Evolutionary conservation across 2,797 vertebrate genomes (phyloP).

Genomic region (Nasua narica): DNA sequence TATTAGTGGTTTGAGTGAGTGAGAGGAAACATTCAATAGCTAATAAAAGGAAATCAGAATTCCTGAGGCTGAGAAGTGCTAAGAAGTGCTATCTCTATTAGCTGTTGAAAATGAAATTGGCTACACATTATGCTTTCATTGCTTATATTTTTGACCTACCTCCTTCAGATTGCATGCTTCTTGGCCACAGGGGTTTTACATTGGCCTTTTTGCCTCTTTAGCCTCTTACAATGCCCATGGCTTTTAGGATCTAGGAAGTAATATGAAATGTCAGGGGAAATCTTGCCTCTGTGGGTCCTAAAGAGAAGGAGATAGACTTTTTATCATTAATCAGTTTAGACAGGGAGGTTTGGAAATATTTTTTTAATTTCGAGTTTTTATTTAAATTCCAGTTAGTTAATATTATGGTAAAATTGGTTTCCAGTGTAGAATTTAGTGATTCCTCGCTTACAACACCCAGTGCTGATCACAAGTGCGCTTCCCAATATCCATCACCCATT

Average conservation of each 20-base stretch:
- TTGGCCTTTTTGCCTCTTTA: not conserved
- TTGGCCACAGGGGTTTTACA: not conserved
- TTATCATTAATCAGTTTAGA: not conserved
- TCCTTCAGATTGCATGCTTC: not conserved
- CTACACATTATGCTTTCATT: conserved; percentile 23
- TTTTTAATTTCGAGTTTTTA: not conserved
- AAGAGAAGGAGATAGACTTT: not conserved
- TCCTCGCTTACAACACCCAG: not conserved
- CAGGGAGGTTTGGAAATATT: not conserved
- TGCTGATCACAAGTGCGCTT: not conserved
- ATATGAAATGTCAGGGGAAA: not conserved
- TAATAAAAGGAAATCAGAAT: conserved; percentile 38
- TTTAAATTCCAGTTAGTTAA: not conserved
- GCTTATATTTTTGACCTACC: not conserved
- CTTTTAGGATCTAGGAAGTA: not conserved
- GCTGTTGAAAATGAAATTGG: conserved; percentile 14
- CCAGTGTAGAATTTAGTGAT: not conserved
- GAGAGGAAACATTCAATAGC: conserved; percentile 10
- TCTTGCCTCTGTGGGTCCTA: not conserved
- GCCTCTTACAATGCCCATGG: not conserved
- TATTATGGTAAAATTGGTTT: not conserved
- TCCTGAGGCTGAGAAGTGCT: not conserved
- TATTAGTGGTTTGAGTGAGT: not conserved
- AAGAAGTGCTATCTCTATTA: not conserved
- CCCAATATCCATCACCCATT: not conserved